Conservation (phyloP, 2,113 vertebrate species). For the Mionectes macconnelli region DNA sequence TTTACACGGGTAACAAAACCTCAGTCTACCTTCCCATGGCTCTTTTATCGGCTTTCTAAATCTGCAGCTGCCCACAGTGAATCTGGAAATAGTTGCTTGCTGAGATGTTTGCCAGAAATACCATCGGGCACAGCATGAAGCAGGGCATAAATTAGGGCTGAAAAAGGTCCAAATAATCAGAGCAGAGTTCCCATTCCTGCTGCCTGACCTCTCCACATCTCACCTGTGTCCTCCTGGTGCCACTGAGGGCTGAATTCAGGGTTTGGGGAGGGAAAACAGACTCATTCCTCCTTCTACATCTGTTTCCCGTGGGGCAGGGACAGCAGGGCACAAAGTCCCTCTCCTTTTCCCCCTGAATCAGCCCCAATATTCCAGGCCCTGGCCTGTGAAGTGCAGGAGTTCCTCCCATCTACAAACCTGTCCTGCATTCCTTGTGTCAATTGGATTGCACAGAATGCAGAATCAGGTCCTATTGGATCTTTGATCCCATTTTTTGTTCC, state of each 20-base stretch:
- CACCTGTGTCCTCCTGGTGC: neutral
- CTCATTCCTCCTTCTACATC: rapidly evolving
- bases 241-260: neutral
- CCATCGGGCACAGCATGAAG: neutral
- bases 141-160: slow-evolving; percentile 22
- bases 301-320: neutral
- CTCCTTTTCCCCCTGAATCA: neutral
- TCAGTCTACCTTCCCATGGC: slow-evolving; percentile 30
- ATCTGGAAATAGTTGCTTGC: slow-evolving; percentile 38
- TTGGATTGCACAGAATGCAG: neutral
- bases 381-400: neutral
- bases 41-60: slow-evolving; percentile 40
- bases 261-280: neutral
- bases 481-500: neutral
- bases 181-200: neutral
- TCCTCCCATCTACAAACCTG: rapidly evolving
- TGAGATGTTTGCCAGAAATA: slow-evolving; percentile 48
- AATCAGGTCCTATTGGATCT: neutral
- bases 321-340: neutral
- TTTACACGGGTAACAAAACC: neutral
- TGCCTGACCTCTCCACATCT: neutral
- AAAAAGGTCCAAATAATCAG: neutral
- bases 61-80: neutral
- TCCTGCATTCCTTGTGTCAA: rapidly evolving
- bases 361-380: neutral